A percentile compares a stretch with the other conserved stretches of the same genome.
These are phyloP conservation scores for Dasyurus viverrinus DNA, from an alignment of 2,113 vertebrate species.

Conservation along the genomic window DNA sequence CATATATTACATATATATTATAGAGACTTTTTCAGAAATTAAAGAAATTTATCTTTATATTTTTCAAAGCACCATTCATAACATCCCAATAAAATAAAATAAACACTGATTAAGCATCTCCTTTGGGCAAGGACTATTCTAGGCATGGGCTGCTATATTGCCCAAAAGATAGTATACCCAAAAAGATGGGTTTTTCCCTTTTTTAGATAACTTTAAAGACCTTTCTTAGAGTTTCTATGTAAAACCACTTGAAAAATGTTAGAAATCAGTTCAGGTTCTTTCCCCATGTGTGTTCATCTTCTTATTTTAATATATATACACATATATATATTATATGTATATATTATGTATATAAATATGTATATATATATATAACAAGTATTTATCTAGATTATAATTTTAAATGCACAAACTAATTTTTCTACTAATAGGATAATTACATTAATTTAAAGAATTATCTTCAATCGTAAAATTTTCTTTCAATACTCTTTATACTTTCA, in stretches of 20 bases:
- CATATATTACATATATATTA: no score
- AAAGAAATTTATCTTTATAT: background rate
- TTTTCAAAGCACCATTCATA: slow-evolving; percentile 13
- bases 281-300: background rate
- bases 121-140: no score
- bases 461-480: background rate
- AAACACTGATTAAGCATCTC: no score
- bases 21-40: background rate
- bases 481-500: background rate
- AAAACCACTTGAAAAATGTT: slow-evolving; percentile 40
- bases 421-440: background rate
- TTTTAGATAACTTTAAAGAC: slow-evolving; percentile 26
- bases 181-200: background rate
- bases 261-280: background rate
- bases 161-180: background rate
- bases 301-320: background rate
- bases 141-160: background rate
- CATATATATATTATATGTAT: no score
- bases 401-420: background rate
- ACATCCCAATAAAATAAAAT: background rate
- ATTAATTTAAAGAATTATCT: background rate
- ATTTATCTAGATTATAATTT: background rate
- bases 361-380: no score
- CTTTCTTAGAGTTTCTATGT: slow-evolving; percentile 20
- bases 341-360: no score